A percentile compares a stretch with the other conserved stretches of the same genome.
These are phyloP conservation scores for Chamaetylas fuelleborni DNA, from an alignment of 2,113 vertebrate genomes.

Conservation along the genomic window DNA sequence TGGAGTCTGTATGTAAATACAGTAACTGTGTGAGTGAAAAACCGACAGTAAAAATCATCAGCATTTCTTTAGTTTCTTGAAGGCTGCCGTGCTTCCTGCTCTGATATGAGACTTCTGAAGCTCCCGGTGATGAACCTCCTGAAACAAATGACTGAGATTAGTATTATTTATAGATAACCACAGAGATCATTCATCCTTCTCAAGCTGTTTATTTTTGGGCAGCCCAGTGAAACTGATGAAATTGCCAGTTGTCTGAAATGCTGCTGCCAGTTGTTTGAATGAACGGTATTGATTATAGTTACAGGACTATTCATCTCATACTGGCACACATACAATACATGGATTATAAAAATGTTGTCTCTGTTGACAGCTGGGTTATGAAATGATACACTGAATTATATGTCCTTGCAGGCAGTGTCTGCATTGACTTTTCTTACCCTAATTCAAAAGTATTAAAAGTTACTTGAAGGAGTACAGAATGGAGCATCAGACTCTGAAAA, in stretches of 20 bases:
- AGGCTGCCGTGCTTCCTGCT: neutral
- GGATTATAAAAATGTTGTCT: slow-evolving; percentile 51
- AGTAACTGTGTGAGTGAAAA: neutral
- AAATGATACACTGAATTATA: slow-evolving; percentile 57
- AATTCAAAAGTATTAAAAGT: slow-evolving; percentile 44
- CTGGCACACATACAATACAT: slow-evolving; percentile 49
- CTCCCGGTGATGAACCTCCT: neutral
- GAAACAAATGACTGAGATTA: slow-evolving; percentile 57
- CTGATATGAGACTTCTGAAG: neutral
- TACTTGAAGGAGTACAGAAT: slow-evolving; percentile 44
- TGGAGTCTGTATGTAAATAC: neutral
- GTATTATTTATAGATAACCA: slow-evolving; percentile 61
- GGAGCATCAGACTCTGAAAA: neutral
- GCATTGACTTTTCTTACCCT: slow-evolving; percentile 47
- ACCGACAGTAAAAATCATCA: neutral
- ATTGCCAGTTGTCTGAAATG: slow-evolving; percentile 71
- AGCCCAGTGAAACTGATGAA: slow-evolving; percentile 66
- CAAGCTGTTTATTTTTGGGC: slow-evolving; percentile 65
- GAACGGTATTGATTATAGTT: slow-evolving; percentile 67
- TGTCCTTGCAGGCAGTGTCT: slow-evolving; percentile 38
- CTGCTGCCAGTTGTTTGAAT: slow-evolving; percentile 71
- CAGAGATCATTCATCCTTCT: slow-evolving; percentile 45
- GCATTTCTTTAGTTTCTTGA: neutral
- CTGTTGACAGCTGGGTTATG: slow-evolving; percentile 60
- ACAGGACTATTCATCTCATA: slow-evolving; percentile 61